Base-by-base conservation (phyloP, 92 coral and sea anemone species). In the Muricea muricata region DNA sequence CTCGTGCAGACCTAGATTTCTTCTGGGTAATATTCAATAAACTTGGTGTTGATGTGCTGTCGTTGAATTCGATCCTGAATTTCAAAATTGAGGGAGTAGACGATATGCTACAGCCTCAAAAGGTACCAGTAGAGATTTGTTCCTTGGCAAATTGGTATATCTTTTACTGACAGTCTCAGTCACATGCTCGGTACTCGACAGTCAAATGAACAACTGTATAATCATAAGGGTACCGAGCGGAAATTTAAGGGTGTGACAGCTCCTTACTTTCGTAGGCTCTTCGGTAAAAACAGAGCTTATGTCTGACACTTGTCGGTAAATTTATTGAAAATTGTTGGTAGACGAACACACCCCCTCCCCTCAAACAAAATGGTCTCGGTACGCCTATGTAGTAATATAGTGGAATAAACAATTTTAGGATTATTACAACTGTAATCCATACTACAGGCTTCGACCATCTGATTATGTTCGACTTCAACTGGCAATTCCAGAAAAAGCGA, bases 401-500 rank as follows among this genome's bases (percentile, higher is more conserved):
- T n/a, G n/a, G n/a, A n/a, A n/a, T 48, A 20, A 18, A 48, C 56
- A 14, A 9, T 34, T 11, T 35, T 34, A 60, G 68, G 68, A 60
- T 17, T 60, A 60, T 7, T 30, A 60, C 17, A 30, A 60, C 17
- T 32, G 68, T 20, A 60, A 60, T 20, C 68, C 33, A 6, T 60
- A 60, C 68, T 60, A 60, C 61, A 17, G 61, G 61, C 61, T 54
- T 14, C 48, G 46, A 69, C 75, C 75, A 8, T 69, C 75, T 4
- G 75, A 69, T 69, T 21, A 10, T 20, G 75, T 69, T n/a, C 75
- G 46, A 29, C 52, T 69, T 12, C 75, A 69, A n/a, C 11, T 69
- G 75, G 75, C 75, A 6, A 69, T 34, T 32, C 75, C 75, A 69
- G 75, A 26, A 30, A 69, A 69, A 69, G 29, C 46, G 34, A 69